Base-by-base conservation (phyloP, 2,113 vertebrate species). In the Thamnophis sirtalis region DNA sequence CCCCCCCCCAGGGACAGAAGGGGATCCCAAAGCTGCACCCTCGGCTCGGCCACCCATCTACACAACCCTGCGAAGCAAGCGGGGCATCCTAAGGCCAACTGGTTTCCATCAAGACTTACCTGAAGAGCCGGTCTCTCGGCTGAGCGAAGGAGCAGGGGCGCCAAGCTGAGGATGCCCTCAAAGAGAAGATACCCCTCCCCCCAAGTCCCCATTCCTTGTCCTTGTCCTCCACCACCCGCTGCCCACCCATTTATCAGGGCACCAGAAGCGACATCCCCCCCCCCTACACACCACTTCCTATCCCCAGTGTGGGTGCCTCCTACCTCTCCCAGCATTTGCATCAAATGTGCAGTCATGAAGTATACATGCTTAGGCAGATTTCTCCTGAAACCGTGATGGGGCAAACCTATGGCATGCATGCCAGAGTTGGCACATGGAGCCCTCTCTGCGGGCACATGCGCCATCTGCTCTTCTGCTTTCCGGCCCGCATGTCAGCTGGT, bases 21-120 rank as follows among this genome's bases (percentile, higher is more conserved):
- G 19, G 68, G 6, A 0, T 5, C 3, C 22, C 1, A n/a, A 0
- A 49, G 3, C 43, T 17, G 49, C 5, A 33, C 24, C 28, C 10
- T 4, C 0, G n/a, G 9, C n/a, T n/a, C 1, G 43, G 33, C 10
- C 9, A 3, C 33, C 1, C 17, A 19, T 33, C 19, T 24, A 15
- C 84, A 51, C 10, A 6, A 5, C 5, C 7, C 24, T 15, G 3
- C 24, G 26, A 88, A 26, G 87, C 21, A 1, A 58, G 38, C 1
- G 0, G 4, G 17, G 17, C 38, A 9, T 2, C 86, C 15, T n/a
- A 55, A 51, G 33, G 7, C 10, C 2, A 11, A 7, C 0, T 2
- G 3, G 2, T 58, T 24, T 26, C 22, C 22, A 4, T 21, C 38
- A 49, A 89, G 38, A 43, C 88, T 19, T 48, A 15, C 87, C 87